A percentile compares a stretch with the other conserved stretches of the same genome.
phyloP scores from a whole-genome alignment of 2,888 invertebrate species.

The Cacoxenus indagator region DNA sequence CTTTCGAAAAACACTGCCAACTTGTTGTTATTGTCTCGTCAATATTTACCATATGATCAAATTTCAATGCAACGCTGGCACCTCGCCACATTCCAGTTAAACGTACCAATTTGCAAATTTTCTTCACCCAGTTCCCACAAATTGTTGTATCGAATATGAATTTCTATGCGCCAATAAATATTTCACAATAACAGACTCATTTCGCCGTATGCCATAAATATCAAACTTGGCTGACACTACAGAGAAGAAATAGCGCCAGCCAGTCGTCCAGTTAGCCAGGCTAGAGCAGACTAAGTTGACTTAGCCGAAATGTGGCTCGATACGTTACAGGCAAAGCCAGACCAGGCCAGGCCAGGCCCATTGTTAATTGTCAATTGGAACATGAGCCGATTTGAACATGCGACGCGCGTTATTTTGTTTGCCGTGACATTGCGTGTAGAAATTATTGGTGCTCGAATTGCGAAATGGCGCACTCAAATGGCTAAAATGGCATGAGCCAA shows the following conservation, averaged over 20 bases:
- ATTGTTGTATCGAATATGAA: not conserved
- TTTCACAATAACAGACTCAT: not conserved
- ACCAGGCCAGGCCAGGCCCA: conserved; percentile 22
- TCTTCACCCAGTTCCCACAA: conserved; percentile 10
- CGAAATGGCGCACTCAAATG: not conserved
- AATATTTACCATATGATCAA: not conserved
- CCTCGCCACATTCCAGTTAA: too few relatives aligned
- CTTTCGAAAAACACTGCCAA: not conserved
- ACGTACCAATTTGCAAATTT: not conserved
- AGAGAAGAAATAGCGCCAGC: not conserved
- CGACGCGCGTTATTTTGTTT: not conserved
- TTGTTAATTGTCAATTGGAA: conserved; percentile 44
- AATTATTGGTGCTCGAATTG: not conserved
- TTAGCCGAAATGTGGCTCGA: too few relatives aligned
- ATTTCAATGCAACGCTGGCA: too few relatives aligned
- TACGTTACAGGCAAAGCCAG: too few relatives aligned
- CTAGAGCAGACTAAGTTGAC: not conserved
- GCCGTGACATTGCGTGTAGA: not conserved
- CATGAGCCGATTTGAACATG: conserved; percentile 24
- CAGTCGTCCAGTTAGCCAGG: not conserved
- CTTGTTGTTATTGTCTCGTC: conserved; percentile 8
- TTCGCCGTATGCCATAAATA: not conserved
- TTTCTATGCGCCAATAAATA: conserved; percentile 12
- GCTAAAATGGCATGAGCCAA: not conserved
- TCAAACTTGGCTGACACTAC: conserved; percentile 7